Percentiles rank a stretch among this genome's conserved stretches.
Evolutionary conservation across 2,888 invertebrate genomes (phyloP).

Genomic region (Incurvaria masculella): DNA sequence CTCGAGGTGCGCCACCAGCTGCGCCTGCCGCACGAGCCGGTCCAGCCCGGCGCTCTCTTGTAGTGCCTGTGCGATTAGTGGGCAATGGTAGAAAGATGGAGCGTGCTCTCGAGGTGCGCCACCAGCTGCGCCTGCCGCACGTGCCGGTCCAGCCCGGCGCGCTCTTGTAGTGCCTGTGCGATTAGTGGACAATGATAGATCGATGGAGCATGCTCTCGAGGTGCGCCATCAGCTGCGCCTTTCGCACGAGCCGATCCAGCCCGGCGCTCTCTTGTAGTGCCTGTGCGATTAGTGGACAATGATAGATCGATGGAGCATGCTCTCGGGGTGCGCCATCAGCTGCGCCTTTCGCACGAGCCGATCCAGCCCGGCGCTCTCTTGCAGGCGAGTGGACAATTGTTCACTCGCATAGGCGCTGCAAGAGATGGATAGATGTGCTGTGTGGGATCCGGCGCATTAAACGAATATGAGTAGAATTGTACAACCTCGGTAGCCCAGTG

Average conservation of each 20-base stretch:
- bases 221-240: slow-evolving; percentile 78
- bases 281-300: slow-evolving; percentile 31
- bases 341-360: slow-evolving; percentile 78
- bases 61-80: slow-evolving; percentile 54
- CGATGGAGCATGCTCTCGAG: slow-evolving; percentile 81
- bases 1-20: slow-evolving; percentile 77
- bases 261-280: slow-evolving; percentile 79
- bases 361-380: slow-evolving; percentile 76
- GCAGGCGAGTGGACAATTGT: no score
- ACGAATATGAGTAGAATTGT: no score
- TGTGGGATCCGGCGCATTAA: no score
- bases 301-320: no score
- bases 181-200: no score
- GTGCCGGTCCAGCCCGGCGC: slow-evolving; percentile 74
- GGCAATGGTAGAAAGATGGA: no score
- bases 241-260: slow-evolving; percentile 73
- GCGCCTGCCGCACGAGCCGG: slow-evolving; percentile 75
- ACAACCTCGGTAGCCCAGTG: no score
- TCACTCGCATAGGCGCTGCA: no score
- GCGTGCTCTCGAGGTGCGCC: slow-evolving; percentile 76
- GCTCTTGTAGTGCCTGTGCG: slow-evolving; percentile 68
- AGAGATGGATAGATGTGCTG: no score
- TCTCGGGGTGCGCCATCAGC: slow-evolving; percentile 76
- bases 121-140: slow-evolving; percentile 80
- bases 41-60: slow-evolving; percentile 79